Evolutionary conservation across 2,888 invertebrate genomes (phyloP), one percentile per base, ranked within the genome.

Genomic region (Alloplasta piceator): DNA sequence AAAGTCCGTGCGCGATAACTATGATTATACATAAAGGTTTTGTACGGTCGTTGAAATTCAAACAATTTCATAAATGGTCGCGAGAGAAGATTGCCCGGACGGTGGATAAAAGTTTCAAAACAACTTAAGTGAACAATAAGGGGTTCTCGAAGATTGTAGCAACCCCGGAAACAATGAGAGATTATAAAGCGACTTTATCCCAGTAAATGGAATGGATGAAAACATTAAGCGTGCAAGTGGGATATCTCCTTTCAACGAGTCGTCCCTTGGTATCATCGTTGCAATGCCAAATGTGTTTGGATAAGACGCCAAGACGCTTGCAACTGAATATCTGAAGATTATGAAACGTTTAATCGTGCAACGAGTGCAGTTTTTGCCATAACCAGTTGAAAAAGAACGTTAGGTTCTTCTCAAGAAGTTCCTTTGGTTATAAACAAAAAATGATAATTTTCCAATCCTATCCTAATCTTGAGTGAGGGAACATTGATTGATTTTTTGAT

Each of bases 141-240:
- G 41, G 52, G 50, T 16, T 48, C 43, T 41, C n/a, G 52, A 14
- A 61, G 10, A 26, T 52, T 63, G 72, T 26, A 52, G 50, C 14
- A 10, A 26, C 60, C 26, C 9, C 14, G 9, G 63, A 63, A 73
- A 78, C 73, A 73, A 78, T 63, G 73, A 63, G 63, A 48, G 73
- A 78, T 73, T 56, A 68, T 78, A 73, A 68, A 74, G 63, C 36
- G 78, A 56, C 48, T 73, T 68, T 78, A 73, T 78, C 52, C 38
- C 50, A 46, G 41, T 52, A 63, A 68, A 78, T 68, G 67, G 64
- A 72, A 78, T 38, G 73, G 46, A 77, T 58, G 71, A 72, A 73
- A 78, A 41, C 55, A 43, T 73, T 14, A 68, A 78, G 73, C 36
- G 55, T 10, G 38, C 55, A 39, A 78, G 67, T 61, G 26, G 67